Evolutionary conservation across 2,888 invertebrate genomes (phyloP), one percentile per base, ranked within the genome.

Genomic region (Tachina fera): DNA sequence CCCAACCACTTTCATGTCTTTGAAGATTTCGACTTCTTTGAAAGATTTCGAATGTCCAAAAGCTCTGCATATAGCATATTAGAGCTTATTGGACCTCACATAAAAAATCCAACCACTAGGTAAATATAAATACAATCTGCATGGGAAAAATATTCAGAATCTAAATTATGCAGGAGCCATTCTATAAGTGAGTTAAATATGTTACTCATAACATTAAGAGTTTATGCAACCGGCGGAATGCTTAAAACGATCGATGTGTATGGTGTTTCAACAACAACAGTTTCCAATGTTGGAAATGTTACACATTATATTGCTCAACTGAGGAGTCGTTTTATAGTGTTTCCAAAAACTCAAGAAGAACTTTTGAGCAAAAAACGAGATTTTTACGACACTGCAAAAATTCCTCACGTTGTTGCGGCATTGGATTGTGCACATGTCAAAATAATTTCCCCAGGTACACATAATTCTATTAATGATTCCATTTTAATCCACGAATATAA

Each of bases 321-420:
- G 43, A 63, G 39, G 22, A 1, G 19, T 14, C 45, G 51, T 11
- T 77, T 78, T 51, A 78, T 78, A 9, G 9, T 45, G 19, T 83
- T 78, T 31, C 72, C 68, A 16, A 19, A 75, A 51, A 45, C 75
- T 10, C 13, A 51, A 5, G 9, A 51, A 14, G 41, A 75, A 14
- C 3, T 63, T 41, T n/a, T 8, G 14, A 58, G 61, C 10, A 11
- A 22, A 4, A 65, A 61, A 16, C 8, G 51, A 3, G 74, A 41
- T 14, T 63, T 74, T 43, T 74, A 63, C 11, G 14, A 65, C 3
- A 53, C 65, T n/a, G 45, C 65, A 0, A 84, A 74, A 60, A 70
- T 74, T 53, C 56, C 67, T 2, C 41, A 79, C 31, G 85, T 82
- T 53, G 70, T 85, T 47, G 82, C 63, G 10, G 77, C 74, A 60